Conservation (phyloP, 2,888 invertebrate species). For the Eupsilia transversa region DNA sequence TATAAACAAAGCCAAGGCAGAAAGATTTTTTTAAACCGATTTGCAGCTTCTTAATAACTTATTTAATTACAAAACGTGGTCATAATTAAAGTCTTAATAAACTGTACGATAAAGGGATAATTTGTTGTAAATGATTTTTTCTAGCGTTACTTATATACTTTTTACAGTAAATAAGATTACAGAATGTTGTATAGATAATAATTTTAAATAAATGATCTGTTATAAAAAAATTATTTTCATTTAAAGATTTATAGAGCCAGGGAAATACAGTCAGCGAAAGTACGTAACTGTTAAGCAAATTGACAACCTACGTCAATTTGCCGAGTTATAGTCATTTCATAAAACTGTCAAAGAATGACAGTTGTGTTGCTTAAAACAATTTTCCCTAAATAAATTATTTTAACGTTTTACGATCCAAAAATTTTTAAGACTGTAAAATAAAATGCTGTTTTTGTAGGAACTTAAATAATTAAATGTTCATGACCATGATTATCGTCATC, state of each 20-base stretch:
- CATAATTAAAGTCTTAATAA: not conserved
- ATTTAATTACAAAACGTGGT: conserved; percentile 5
- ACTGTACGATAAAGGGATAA: not conserved
- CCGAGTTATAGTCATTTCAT: not conserved
- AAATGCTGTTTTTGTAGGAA: not conserved
- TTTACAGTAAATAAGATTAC: not conserved
- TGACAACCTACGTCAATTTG: not conserved
- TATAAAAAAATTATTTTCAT: conserved; percentile 8
- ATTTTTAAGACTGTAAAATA: not conserved
- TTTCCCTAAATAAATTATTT: not conserved
- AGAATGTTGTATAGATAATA: conserved; percentile 3
- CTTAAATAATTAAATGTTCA: not conserved
- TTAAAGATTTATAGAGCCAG: not conserved
- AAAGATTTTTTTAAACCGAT: too few relatives aligned
- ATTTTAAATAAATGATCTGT: conserved; percentile 51
- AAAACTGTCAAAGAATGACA: not conserved
- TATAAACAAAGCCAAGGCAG: not conserved
- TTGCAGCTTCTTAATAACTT: not conserved
- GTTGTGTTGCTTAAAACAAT: not conserved
- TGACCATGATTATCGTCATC: not conserved
- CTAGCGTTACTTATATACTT: not conserved
- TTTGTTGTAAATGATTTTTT: conserved; percentile 11
- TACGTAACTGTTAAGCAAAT: not conserved
- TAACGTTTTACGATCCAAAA: not conserved
- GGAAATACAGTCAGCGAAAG: not conserved